Percentiles rank a stretch among this genome's conserved stretches.
phyloP scores from a whole-genome alignment of 2,113 vertebrate species.

The Columba janthina region DNA sequence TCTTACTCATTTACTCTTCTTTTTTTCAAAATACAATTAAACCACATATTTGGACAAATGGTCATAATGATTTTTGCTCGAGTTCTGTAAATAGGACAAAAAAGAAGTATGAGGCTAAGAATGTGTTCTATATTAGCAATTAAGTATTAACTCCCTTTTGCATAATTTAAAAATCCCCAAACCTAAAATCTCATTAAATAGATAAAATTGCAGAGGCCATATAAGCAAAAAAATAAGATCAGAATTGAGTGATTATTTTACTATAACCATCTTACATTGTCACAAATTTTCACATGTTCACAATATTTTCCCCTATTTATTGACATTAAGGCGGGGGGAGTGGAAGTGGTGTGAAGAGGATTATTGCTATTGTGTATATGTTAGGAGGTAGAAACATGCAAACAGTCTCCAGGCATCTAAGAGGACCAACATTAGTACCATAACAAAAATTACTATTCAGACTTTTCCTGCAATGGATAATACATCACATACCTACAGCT shows the following conservation, averaged over 20 bases:
- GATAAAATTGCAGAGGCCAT: slow-evolving; percentile 45
- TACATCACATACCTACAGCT: not conserved
- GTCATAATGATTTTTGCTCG: not conserved
- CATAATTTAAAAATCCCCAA: slow-evolving; percentile 68
- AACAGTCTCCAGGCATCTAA: not conserved
- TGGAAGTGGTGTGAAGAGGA: not conserved
- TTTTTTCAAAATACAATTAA: slow-evolving; percentile 5
- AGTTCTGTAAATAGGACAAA: slow-evolving; percentile 9
- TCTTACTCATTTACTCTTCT: not conserved
- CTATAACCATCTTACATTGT: not conserved
- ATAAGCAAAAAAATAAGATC: slow-evolving; percentile 46
- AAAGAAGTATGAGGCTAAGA: slow-evolving; percentile 12
- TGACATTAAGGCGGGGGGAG: not conserved
- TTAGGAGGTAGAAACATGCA: not conserved
- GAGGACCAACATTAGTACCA: not conserved
- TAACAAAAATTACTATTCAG: not conserved
- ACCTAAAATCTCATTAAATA: slow-evolving; percentile 59
- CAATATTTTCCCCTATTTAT: slow-evolving; percentile 23
- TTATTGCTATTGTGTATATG: not conserved
- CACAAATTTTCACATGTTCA: slow-evolving; percentile 19
- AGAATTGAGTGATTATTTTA: slow-evolving; percentile 22
- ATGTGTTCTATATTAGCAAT: slow-evolving; percentile 60
- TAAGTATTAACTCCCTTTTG: slow-evolving; percentile 59
- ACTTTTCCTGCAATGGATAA: not conserved
- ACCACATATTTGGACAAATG: not conserved